Evolutionary conservation across 1,140 invertebrate species (phyloP).

Genomic region (Pachypeltis micranthus): DNA sequence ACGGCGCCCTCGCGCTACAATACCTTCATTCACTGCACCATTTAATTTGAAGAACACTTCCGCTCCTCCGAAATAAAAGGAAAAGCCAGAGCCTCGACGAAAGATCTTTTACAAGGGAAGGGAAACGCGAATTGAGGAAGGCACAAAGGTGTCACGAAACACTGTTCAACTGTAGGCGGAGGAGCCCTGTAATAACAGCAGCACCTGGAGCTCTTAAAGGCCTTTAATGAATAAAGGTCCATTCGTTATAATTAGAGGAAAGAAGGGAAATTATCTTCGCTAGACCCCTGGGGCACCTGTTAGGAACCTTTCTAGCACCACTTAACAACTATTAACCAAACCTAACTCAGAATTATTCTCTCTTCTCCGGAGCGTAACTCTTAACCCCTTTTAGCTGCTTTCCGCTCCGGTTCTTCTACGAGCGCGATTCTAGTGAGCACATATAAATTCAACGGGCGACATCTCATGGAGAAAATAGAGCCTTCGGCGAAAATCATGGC

Average conservation of each 20-base stretch:
- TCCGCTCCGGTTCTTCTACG: too few relatives aligned
- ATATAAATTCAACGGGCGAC: too few relatives aligned
- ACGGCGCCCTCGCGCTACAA: too few relatives aligned
- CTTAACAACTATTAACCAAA: constrained; percentile 6
- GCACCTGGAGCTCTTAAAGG: constrained; percentile 4
- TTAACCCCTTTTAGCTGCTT: background rate
- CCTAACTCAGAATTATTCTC: constrained; percentile 6
- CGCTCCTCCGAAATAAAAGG: too few relatives aligned
- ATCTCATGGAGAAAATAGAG: too few relatives aligned
- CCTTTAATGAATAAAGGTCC: constrained; percentile 9
- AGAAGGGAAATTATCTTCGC: constrained; percentile 6
- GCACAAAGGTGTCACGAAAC: constrained; percentile 1
- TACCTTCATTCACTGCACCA: too few relatives aligned
- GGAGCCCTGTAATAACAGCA: background rate
- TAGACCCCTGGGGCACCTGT: constrained; percentile 3
- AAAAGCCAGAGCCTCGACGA: too few relatives aligned
- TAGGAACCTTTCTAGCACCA: constrained; percentile 7
- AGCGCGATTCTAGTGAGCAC: too few relatives aligned
- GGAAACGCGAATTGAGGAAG: too few relatives aligned
- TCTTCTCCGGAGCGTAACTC: background rate
- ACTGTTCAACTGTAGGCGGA: background rate
- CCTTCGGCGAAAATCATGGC: too few relatives aligned
- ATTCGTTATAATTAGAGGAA: constrained; percentile 6
- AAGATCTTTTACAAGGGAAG: too few relatives aligned
- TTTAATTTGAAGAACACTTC: too few relatives aligned